Percentiles rank a stretch among this genome's conserved stretches.
phyloP scores from a whole-genome alignment of 2,888 invertebrate species.

The Drosophila atripex region DNA sequence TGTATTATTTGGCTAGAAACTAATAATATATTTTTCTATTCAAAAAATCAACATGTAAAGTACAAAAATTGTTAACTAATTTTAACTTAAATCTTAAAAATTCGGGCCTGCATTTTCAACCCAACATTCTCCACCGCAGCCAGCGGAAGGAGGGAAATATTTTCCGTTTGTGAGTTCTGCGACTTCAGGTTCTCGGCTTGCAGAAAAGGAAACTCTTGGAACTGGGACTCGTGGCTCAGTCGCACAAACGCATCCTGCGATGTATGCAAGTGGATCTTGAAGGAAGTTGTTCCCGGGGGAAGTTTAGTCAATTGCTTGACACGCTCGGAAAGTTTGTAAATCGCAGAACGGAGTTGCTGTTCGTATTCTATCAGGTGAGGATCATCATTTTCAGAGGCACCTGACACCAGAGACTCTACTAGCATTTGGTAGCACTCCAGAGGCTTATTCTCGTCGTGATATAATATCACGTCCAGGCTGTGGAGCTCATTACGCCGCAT shows the following conservation, averaged over 20 bases:
- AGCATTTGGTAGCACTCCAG: constrained; percentile 65
- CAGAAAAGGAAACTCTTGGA: constrained; percentile 83
- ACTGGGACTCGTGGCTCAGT: constrained; percentile 71
- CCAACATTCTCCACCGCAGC: constrained; percentile 65
- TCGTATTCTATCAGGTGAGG: constrained; percentile 80
- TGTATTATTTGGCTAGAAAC: too few species aligned
- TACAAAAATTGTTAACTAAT: neutral
- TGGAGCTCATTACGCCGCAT: constrained; percentile 60
- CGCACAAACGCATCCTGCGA: constrained; percentile 77
- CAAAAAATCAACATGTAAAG: too few species aligned
- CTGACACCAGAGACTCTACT: constrained; percentile 16
- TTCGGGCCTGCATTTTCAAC: constrained; percentile 72
- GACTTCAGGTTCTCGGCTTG: constrained; percentile 44
- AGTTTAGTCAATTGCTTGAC: constrained; percentile 74
- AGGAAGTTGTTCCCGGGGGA: constrained; percentile 65
- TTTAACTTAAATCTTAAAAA: constrained; percentile 44
- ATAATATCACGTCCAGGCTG: constrained; percentile 76
- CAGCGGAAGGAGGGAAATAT: constrained; percentile 72
- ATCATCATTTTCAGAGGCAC: constrained; percentile 71
- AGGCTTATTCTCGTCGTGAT: constrained; percentile 53
- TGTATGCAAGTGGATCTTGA: constrained; percentile 80
- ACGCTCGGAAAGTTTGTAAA: constrained; percentile 77
- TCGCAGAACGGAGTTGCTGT: constrained; percentile 74
- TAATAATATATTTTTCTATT: too few species aligned
- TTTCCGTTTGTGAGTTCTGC: constrained; percentile 10